phyloP scores from a whole-genome alignment of 2,113 vertebrate species.

The Silurus meridionalis region DNA sequence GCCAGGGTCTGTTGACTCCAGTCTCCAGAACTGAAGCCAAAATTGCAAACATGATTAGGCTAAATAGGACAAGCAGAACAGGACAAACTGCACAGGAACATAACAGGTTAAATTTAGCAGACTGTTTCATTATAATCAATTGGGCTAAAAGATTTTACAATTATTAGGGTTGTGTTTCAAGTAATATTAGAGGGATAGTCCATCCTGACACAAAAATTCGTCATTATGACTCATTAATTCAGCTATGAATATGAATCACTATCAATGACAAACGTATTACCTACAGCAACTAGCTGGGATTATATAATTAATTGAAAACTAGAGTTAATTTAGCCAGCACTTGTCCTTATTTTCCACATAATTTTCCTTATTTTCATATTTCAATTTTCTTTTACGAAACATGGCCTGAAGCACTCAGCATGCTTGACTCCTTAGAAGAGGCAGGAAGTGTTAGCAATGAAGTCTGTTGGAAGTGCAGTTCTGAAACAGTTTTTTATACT shows the following conservation, averaged over 20 bases:
- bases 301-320: neutral
- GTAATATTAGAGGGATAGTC: neutral
- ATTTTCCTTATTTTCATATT: constrained; percentile 24
- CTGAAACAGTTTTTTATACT: constrained; percentile 20
- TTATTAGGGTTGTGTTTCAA: constrained; percentile 3
- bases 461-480: constrained; percentile 27
- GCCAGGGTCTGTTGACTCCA: constrained; percentile 38
- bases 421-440: constrained; percentile 9
- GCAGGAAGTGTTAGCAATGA: neutral
- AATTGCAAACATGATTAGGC: constrained; percentile 40
- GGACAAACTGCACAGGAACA: constrained; percentile 25
- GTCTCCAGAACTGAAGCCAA: constrained; percentile 33
- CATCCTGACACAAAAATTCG: neutral
- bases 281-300: constrained; percentile 9
- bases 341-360: neutral
- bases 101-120: constrained; percentile 5
- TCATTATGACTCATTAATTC: neutral
- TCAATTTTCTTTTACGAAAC: neutral
- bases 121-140: constrained; percentile 25
- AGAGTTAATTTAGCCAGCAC: constrained; percentile 30
- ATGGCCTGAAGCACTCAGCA: neutral
- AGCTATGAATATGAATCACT: constrained; percentile 6
- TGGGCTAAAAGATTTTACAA: neutral
- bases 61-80: constrained; percentile 22
- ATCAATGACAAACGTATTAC: neutral